phyloP scores from a whole-genome alignment of 2,113 vertebrate species.

The Alethe diademata region DNA sequence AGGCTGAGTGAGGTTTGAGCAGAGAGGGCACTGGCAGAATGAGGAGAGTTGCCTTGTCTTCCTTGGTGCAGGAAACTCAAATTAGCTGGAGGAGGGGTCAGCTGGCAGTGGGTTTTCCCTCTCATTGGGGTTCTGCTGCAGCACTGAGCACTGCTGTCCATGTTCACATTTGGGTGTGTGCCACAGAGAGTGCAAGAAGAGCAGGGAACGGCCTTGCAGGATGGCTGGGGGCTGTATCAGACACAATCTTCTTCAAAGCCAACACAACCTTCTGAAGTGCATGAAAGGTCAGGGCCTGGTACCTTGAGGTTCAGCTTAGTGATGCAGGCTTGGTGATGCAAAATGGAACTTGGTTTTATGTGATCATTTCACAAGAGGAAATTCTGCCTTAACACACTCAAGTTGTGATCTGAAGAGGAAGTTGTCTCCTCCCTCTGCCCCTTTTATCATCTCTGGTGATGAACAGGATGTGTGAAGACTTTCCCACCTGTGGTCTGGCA shows the following conservation, averaged over 20 bases:
- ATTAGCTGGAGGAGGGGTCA: neutral
- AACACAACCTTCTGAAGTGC: neutral
- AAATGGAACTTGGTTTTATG: neutral
- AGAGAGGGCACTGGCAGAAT: neutral
- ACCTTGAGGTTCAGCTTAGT: neutral
- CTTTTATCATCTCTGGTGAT: neutral
- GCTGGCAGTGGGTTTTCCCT: neutral
- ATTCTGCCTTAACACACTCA: neutral
- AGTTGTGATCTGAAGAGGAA: neutral
- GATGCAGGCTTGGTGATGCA: neutral
- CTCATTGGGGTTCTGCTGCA: neutral
- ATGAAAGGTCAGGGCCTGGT: accelerated
- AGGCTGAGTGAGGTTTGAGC: neutral
- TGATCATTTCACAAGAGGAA: neutral
- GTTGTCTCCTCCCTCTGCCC: neutral
- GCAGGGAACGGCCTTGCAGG: neutral
- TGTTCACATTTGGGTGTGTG: neutral
- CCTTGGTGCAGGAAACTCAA: neutral
- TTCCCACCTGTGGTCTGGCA: neutral
- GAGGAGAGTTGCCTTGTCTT: neutral
- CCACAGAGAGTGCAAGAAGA: neutral
- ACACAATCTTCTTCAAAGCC: neutral
- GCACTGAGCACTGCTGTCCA: neutral
- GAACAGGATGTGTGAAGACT: neutral
- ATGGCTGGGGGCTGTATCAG: neutral